Evolutionary conservation across 2,888 invertebrate genomes (phyloP), one percentile per base, ranked within the genome.

Genomic region (Sesia apiformis): DNA sequence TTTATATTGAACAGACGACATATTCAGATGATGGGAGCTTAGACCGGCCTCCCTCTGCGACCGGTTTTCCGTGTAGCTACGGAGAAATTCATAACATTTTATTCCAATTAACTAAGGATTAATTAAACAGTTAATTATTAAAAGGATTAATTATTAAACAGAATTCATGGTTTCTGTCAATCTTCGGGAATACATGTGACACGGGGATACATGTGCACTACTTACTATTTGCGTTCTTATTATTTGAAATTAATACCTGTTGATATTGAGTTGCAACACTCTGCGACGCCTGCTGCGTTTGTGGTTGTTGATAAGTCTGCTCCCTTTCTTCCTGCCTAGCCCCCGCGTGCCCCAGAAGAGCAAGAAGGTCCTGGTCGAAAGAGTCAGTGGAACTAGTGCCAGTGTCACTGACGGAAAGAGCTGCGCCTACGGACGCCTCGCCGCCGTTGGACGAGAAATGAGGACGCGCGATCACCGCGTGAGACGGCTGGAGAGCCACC

Each of bases 391-490:
- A 61, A 53, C 62, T 72, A 2, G 78, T 70, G 39, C 81, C 80
- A 5, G 74, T 74, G 57, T 88, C 88, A 53, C 85, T 85, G 54
- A 88, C 88, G 2, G 88, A 81, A 6, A 89, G 65, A 2, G 89
- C 89, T 3, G 88, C 89, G 4, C 89, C 89, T 0, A 89, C 89
- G 4, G 88, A 88, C 0, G 88, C 89, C 62, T 89, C 89, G 1
- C 85, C 89, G 2, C 87, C 87, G 46, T 85, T 83, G 3, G 81
- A 74, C 0, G 81, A 71, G 65, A 74, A 84, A 56, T 80, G 74
- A 1, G 89, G 89, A 39, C 89, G 84, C 23, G 86, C 78, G 53
- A 89, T 89, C 46, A 89, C 82, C 4, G 88, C 78, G 56, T 81
- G 89, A 0, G 89, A 89, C 6, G 88, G 87, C 54, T 83, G 84